Conservation (phyloP, 2,113 vertebrate species). For the human (Homo sapiens) region GRCh38 chr12:53856001-53856500, state of each 20-base stretch:
- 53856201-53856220: neutral
- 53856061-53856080: slow-evolving; percentile 26
- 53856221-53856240: neutral
- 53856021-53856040: neutral
- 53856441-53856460: neutral
- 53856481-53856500: neutral
- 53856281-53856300: neutral
- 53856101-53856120: slow-evolving; percentile 32
- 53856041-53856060: slow-evolving; percentile 34
- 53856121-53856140: slow-evolving; percentile 23
- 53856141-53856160: neutral
- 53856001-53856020: neutral
- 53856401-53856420: neutral
- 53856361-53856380: neutral
- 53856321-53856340: neutral
- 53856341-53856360: neutral
- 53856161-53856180: neutral
- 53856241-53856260: neutral
- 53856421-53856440: neutral
- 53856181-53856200: slow-evolving; percentile 4
- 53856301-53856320: neutral
- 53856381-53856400: neutral
- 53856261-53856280: neutral
- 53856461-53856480: neutral
- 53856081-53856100: neutral